These are phyloP conservation scores for Phyto melanocephala DNA, from an alignment of 2,888 invertebrate species.

Conservation along the genomic window DNA sequence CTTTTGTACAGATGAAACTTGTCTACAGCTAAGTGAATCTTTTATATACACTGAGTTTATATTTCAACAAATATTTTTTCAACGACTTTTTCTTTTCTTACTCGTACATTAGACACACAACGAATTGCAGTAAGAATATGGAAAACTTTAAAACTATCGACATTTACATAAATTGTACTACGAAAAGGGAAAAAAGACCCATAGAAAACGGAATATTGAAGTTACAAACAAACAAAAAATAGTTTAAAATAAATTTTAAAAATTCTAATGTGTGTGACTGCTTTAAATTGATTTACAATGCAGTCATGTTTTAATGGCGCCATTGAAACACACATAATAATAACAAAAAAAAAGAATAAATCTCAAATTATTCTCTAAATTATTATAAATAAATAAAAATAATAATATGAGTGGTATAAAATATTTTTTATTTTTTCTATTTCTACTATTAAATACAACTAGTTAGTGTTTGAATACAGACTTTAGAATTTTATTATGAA, in stretches of 20 bases:
- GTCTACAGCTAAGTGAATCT: neutral
- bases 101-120: neutral
- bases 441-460: neutral
- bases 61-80: constrained; percentile 2
- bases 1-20: constrained; percentile 26
- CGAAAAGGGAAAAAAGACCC: neutral
- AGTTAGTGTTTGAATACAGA: too few relatives aligned
- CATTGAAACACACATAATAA: constrained; percentile 48
- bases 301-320: constrained; percentile 64
- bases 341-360: neutral
- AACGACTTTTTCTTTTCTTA: neutral
- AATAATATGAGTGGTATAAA: neutral
- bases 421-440: constrained; percentile 12
- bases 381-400: constrained; percentile 37
- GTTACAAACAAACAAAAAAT: constrained; percentile 26
- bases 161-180: constrained; percentile 49
- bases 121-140: neutral
- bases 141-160: constrained; percentile 32
- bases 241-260: constrained; percentile 12
- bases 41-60: neutral
- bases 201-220: neutral
- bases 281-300: constrained; percentile 63
- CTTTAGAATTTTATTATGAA: neutral
- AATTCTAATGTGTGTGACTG: constrained; percentile 20
- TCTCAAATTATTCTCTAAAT: constrained; percentile 6